Conservation (phyloP, 2,888 invertebrate genomes). For the Cephonodes hylas region DNA sequence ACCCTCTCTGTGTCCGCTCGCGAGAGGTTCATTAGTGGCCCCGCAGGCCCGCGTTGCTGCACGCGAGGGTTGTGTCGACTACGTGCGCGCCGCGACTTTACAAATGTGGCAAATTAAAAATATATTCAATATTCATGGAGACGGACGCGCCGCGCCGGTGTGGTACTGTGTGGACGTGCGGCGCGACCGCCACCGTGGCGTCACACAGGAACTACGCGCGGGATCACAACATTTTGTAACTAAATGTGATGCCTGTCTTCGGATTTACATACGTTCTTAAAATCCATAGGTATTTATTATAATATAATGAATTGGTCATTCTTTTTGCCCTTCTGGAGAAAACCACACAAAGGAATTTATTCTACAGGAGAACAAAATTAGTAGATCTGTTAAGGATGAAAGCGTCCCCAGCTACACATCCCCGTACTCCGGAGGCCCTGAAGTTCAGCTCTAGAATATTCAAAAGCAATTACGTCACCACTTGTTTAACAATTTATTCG, state of each 20-base stretch:
- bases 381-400: no score
- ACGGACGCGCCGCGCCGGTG: not conserved
- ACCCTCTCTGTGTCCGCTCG: slow-evolving; percentile 25
- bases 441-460: no score
- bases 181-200: not conserved
- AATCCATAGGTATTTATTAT: no score
- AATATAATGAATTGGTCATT: no score
- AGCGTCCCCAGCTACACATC: no score
- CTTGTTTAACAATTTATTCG: not conserved
- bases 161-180: not conserved
- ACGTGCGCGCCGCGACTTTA: not conserved
- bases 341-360: no score
- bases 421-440: no score
- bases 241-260: not conserved
- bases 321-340: no score
- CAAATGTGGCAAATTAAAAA: slow-evolving; percentile 9
- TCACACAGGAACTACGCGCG: not conserved
- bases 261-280: no score
- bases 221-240: not conserved
- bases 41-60: slow-evolving; percentile 9
- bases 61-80: slow-evolving; percentile 1
- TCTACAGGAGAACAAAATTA: no score
- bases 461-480: not conserved
- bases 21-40: slow-evolving; percentile 29
- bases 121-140: slow-evolving; percentile 7